Evolutionary conservation across 2,797 vertebrate species (phyloP).

Genomic region (Brachyalestes nurse): DNA sequence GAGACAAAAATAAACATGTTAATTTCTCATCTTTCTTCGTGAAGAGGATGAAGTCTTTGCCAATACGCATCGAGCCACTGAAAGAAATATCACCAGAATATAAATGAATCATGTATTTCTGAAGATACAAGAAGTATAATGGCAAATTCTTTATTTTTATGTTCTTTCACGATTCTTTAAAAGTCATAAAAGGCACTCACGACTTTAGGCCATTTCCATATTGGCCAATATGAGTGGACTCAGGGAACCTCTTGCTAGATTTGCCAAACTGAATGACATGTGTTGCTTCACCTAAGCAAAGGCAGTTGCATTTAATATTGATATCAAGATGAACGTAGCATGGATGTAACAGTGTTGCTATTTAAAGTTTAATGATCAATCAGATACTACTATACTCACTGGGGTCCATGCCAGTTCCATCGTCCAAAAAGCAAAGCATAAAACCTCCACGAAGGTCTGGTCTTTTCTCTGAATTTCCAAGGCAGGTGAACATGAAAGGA

Average conservation of each 20-base stretch:
- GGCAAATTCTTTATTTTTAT: not conserved
- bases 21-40: constrained; percentile 91
- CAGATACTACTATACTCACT: constrained; percentile 79
- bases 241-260: constrained; percentile 93
- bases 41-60: constrained; percentile 98
- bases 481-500: constrained; percentile 11
- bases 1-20: constrained; percentile 94
- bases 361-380: not conserved
- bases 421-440: constrained; percentile 97
- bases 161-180: not conserved
- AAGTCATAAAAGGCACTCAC: constrained; percentile 74
- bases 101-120: not conserved
- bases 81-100: constrained; percentile 20
- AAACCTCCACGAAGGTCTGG: constrained; percentile 91
- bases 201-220: constrained; percentile 99
- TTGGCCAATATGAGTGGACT: constrained; percentile 96
- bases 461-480: constrained; percentile 78
- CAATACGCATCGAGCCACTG: constrained; percentile 98
- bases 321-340: not conserved
- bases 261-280: constrained; percentile 99
- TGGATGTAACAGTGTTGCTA: not conserved
- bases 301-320: not conserved
- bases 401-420: constrained; percentile 96
- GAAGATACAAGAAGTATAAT: not conserved
- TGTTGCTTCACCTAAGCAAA: constrained; percentile 88